Evolutionary conservation across 2,888 invertebrate genomes (phyloP).

Genomic region (Protonemura montana): DNA sequence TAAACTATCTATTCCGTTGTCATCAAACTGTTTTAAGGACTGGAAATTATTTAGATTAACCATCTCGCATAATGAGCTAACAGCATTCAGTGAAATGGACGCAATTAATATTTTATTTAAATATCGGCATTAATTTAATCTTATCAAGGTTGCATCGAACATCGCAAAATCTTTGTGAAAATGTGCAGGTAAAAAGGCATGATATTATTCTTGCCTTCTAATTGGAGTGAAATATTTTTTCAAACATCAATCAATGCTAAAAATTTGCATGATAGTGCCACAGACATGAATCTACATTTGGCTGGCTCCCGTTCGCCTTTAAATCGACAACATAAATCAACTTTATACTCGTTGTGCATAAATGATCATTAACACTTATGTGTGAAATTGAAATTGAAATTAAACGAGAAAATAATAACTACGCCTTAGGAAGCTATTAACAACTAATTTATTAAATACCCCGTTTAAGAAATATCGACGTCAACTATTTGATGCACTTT

Average conservation of each 20-base stretch:
- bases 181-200: not conserved
- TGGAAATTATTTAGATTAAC: slow-evolving; percentile 29
- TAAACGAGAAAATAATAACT: not conserved
- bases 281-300: not conserved
- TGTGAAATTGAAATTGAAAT: slow-evolving; percentile 15
- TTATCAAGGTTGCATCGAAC: not conserved
- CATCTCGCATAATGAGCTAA: not conserved
- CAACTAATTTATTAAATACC: not conserved
- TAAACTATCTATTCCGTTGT: slow-evolving; percentile 15
- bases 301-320: not conserved
- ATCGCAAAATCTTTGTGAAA: not conserved
- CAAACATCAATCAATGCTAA: slow-evolving; percentile 4
- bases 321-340: not conserved
- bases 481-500: not conserved
- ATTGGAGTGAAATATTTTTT: slow-evolving; percentile 18
- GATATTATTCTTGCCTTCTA: slow-evolving; percentile 7
- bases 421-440: slow-evolving; percentile 17
- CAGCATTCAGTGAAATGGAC: slow-evolving; percentile 26
- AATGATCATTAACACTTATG: not conserved
- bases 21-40: not conserved
- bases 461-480: not conserved
- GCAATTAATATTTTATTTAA: slow-evolving; percentile 32
- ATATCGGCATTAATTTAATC: slow-evolving; percentile 23
- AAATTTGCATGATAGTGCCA: slow-evolving; percentile 7
- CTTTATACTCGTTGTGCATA: not conserved